Evolutionary conservation across 2,113 vertebrate genomes (phyloP).

Genomic region (Cranoglanis bouderius): DNA sequence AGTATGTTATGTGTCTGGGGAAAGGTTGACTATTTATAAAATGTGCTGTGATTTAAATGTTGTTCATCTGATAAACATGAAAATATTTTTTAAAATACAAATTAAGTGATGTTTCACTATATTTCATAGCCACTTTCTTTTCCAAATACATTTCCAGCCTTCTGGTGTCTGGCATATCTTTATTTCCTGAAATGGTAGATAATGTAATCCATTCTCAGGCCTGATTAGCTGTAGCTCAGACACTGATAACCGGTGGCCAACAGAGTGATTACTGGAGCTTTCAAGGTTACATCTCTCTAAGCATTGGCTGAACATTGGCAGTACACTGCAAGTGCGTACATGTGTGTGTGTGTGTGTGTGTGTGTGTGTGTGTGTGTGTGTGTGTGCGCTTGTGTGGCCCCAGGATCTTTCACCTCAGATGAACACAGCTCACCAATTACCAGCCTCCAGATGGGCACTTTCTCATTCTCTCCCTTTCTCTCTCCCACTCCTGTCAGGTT

Average conservation of each 20-base stretch:
- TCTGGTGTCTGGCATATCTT: slow-evolving; percentile 1
- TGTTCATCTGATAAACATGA: neutral
- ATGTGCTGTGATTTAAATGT: neutral
- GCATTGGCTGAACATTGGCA: slow-evolving; percentile 22
- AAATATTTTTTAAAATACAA: neutral
- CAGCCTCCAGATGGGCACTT: slow-evolving; percentile 33
- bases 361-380: slow-evolving; percentile 2
- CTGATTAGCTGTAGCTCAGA: slow-evolving; percentile 14
- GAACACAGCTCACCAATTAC: slow-evolving; percentile 45
- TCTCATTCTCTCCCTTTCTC: slow-evolving; percentile 19
- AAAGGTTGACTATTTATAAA: neutral
- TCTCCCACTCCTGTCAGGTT: slow-evolving; percentile 18
- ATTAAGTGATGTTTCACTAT: neutral
- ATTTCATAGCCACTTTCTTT: neutral
- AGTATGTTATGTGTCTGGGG: neutral
- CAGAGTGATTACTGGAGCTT: slow-evolving; percentile 32
- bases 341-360: slow-evolving; percentile 8
- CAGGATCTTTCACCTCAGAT: slow-evolving; percentile 40
- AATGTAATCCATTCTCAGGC: neutral
- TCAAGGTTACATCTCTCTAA: slow-evolving; percentile 42
- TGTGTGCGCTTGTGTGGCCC: slow-evolving; percentile 19
- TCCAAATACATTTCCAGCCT: neutral
- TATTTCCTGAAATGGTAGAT: neutral
- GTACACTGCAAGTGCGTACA: neutral
- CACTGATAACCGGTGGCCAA: slow-evolving; percentile 26